Evolutionary conservation across 2,113 vertebrate genomes (phyloP).

Genomic region (Rhabdornis inornatus): DNA sequence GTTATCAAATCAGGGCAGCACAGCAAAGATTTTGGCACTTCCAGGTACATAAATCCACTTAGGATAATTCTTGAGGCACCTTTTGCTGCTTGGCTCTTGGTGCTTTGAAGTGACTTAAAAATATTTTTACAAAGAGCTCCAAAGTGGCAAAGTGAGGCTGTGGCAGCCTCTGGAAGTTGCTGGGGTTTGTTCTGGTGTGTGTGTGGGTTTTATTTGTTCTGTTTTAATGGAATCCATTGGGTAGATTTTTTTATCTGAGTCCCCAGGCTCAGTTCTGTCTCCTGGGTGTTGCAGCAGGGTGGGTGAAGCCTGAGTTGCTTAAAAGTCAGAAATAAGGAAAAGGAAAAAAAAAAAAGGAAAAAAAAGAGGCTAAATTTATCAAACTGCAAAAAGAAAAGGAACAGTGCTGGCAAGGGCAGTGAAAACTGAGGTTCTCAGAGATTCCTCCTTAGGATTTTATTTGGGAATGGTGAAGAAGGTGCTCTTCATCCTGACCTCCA

Average conservation of each 20-base stretch:
- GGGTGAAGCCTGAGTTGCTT: neutral
- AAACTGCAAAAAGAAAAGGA: neutral
- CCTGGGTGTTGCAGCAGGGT: neutral
- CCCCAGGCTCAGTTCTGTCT: neutral
- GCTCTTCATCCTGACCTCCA: neutral
- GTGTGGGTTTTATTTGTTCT: neutral
- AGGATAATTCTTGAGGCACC: neutral
- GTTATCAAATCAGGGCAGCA: neutral
- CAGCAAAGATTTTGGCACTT: neutral
- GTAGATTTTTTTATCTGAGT: neutral
- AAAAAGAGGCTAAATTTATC: neutral
- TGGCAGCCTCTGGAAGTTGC: neutral
- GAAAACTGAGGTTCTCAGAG: neutral
- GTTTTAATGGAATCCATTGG: neutral
- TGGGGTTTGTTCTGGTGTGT: neutral
- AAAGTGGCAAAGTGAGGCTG: neutral
- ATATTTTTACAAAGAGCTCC: neutral
- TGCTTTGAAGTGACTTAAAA: neutral
- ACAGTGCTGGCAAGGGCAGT: neutral
- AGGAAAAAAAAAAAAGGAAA: neutral
- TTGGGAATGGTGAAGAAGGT: neutral
- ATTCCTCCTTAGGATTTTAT: neutral
- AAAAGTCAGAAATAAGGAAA: neutral
- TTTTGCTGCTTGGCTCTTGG: neutral
- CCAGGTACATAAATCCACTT: neutral